Base-by-base conservation (phyloP, 2,888 invertebrate genomes). In the Morinoia aosen region DNA sequence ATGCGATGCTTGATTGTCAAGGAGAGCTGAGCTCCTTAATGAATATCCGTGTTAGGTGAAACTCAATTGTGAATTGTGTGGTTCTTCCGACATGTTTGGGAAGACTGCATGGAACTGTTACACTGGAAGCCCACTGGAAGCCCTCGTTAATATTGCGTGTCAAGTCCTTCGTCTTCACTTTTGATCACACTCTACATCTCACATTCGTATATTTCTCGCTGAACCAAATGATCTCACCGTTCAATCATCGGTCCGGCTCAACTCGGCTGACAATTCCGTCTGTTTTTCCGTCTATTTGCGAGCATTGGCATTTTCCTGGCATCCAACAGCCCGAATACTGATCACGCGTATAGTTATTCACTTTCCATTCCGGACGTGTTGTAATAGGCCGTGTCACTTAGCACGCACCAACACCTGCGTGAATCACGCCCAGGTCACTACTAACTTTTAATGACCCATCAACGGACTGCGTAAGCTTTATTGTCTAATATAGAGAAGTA, bases 401-500 rank as follows among this genome's bases (percentile, higher is more conserved):
- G 33, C 10, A 33, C 33, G 76, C 76, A 16, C 76, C 76, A 76
- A 25, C 76, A 76, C 8, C 76, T 61, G 16, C 76, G 12, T 76
- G 76, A 76, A 76, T 25, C 76, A 19, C 25, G 76, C 76, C 25
- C 25, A 76, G 76, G 76, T 90, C 90, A 40, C 40, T 90, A 90
- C 90, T 90, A 90, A 90, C 40, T 40, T 48, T 90, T 90, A 90
- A 90, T 90, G 40, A 39, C 90, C 90, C 90, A 90, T 90, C 90
- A 90, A 90, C 40, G 7, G 12, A 48, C 90, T 90, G 90, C 90
- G 39, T 90, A 40, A 90, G 40, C 90, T 90, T 90, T 90, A 90
- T 2, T 90, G 40, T 40, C 90, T 90, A 90, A 90, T 90, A 90
- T 90, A 90, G 90, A 90, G 90, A 90, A 90, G 90, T 90, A 90